Evolutionary conservation across 2,797 vertebrate species (phyloP).

Genomic region (Cryptoblepharus egeriae): DNA sequence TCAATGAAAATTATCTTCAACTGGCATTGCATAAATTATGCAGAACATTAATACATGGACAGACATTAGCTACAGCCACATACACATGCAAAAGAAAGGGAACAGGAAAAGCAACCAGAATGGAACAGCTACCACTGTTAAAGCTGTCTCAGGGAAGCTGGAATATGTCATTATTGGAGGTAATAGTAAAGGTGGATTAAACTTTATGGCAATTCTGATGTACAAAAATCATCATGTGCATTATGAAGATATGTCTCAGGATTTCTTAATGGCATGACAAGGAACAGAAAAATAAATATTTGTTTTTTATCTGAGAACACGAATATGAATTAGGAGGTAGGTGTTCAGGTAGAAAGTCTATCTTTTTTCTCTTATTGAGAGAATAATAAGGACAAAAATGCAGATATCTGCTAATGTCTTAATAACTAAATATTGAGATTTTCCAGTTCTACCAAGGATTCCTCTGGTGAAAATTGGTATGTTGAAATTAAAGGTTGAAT

Average conservation of each 20-base stretch:
- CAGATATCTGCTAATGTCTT: neutral
- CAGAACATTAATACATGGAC: slow-evolving; percentile 17
- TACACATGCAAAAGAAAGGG: slow-evolving; percentile 59
- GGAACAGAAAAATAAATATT: neutral
- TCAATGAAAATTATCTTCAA: slow-evolving; percentile 47
- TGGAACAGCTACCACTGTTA: slow-evolving; percentile 4
- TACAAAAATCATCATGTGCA: neutral
- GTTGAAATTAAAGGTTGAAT: neutral
- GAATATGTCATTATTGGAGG: slow-evolving; percentile 39
- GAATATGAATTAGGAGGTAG: neutral
- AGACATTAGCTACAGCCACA: slow-evolving; percentile 20
- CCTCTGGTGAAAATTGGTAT: neutral
- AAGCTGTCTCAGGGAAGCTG: slow-evolving; percentile 79
- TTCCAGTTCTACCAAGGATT: neutral
- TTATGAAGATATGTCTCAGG: neutral
- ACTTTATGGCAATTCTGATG: slow-evolving; percentile 8
- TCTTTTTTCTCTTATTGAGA: neutral
- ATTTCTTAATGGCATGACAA: neutral
- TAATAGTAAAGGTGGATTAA: slow-evolving; percentile 26
- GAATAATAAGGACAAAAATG: neutral
- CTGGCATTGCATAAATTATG: slow-evolving; percentile 14
- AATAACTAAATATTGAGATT: neutral
- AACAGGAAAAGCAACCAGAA: slow-evolving; percentile 45
- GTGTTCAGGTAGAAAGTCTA: neutral
- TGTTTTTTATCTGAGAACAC: slow-evolving; percentile 22